A percentile compares a stretch with the other conserved stretches of the same genome.
phyloP scores from a whole-genome alignment of 2,888 invertebrate species.

The Euphydryas editha region DNA sequence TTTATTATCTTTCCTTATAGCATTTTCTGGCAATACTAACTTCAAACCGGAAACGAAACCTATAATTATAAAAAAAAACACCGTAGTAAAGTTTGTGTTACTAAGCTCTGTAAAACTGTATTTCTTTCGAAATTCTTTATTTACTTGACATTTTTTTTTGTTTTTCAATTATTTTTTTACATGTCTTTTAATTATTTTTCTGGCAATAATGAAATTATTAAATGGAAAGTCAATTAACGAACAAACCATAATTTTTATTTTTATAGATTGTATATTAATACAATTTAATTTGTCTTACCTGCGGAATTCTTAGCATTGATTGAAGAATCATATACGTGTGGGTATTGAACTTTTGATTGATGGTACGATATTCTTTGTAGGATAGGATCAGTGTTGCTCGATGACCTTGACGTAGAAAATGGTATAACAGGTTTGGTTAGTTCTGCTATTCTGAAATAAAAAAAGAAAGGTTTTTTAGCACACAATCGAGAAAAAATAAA shows the following conservation, averaged over 20 bases:
- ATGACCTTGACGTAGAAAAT: constrained; percentile 73
- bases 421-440: constrained; percentile 75
- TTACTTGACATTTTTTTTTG: too few relatives aligned
- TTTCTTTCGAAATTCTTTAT: too few relatives aligned
- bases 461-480: constrained; percentile 38
- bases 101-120: too few relatives aligned
- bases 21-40: constrained; percentile 91
- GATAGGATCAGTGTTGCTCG: constrained; percentile 62
- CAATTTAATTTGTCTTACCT: constrained; percentile 60
- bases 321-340: constrained; percentile 94
- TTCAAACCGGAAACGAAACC: constrained; percentile 92
- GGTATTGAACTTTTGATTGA: constrained; percentile 86
- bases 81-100: too few relatives aligned
- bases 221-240: too few relatives aligned
- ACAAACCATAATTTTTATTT: too few relatives aligned
- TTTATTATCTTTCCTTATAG: constrained; percentile 87
- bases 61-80: constrained; percentile 51
- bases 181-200: too few relatives aligned
- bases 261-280: too few relatives aligned
- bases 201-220: too few relatives aligned
- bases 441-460: constrained; percentile 72
- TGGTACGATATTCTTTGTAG: constrained; percentile 73
- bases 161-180: too few relatives aligned
- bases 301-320: constrained; percentile 86
- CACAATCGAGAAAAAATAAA: neutral